Evolutionary conservation across 2,113 vertebrate genomes (phyloP).

Genomic region (Myotis yumanensis): DNA sequence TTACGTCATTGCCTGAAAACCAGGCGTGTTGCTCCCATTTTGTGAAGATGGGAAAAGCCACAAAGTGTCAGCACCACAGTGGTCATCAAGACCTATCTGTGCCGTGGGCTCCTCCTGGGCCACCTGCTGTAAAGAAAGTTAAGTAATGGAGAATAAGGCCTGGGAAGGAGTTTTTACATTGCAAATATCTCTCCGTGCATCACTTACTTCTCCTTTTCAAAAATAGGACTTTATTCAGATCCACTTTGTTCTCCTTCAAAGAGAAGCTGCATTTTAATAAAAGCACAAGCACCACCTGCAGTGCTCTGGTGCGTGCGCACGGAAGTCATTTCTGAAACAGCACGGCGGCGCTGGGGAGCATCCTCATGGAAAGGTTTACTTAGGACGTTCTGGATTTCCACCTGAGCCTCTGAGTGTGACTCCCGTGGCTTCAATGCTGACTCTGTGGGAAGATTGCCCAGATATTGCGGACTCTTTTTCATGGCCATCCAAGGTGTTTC

Average conservation of each 20-base stretch:
- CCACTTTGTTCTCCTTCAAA: conserved; percentile 51
- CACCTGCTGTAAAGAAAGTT: neutral
- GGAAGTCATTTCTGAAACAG: neutral
- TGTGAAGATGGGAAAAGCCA: neutral
- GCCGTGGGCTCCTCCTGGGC: neutral
- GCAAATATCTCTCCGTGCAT: neutral
- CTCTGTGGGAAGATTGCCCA: neutral
- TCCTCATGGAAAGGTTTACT: neutral
- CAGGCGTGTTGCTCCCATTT: neutral
- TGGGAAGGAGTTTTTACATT: conserved; percentile 33
- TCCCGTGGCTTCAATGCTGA: neutral
- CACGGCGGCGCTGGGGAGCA: neutral
- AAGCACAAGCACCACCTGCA: neutral
- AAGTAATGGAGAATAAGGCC: neutral
- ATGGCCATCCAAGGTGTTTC: neutral
- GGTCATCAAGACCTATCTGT: neutral
- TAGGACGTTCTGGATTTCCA: neutral
- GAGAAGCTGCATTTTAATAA: conserved; percentile 43
- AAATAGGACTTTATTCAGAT: conserved; percentile 64
- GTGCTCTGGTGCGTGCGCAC: rapidly evolving
- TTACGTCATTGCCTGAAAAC: neutral
- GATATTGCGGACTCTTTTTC: neutral
- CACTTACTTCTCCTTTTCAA: conserved; percentile 48
- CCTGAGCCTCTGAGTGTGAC: neutral
- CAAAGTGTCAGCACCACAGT: neutral